phyloP scores from a whole-genome alignment of 2,113 vertebrate genomes.

The Pagrus major region DNA sequence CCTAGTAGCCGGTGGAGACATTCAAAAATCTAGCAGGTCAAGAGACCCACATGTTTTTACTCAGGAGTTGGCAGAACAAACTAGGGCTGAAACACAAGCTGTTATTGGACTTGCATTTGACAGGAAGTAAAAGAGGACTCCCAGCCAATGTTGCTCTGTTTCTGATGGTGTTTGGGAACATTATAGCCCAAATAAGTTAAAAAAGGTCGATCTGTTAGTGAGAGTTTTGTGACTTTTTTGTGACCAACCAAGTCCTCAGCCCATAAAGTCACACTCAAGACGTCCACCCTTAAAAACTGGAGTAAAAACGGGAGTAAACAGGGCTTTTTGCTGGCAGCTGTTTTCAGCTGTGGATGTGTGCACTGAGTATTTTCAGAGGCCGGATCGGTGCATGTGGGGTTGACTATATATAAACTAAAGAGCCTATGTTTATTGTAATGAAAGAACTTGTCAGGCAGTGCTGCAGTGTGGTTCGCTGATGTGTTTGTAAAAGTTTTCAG shows the following conservation, averaged over 20 bases:
- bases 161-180: background rate
- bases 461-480: background rate
- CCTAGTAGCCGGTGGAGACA: background rate
- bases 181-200: background rate
- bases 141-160: background rate
- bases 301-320: background rate
- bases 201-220: background rate
- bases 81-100: background rate
- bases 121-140: constrained; percentile 13
- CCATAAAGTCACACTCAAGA: background rate
- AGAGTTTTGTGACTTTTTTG: background rate
- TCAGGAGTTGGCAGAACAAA: background rate
- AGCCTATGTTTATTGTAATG: constrained; percentile 3
- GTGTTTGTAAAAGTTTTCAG: background rate
- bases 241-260: background rate
- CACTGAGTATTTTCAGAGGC: constrained; percentile 13
- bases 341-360: background rate
- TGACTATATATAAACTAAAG: constrained; percentile 13
- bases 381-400: background rate
- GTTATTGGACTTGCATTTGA: constrained; percentile 1
- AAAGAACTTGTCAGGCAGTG: background rate
- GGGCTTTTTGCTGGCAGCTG: background rate
- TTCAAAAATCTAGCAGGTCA: constrained; percentile 10
- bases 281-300: background rate
- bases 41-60: constrained; percentile 13